Evolutionary conservation across 2,888 invertebrate species (phyloP).

Genomic region (Miltochrista miniata): DNA sequence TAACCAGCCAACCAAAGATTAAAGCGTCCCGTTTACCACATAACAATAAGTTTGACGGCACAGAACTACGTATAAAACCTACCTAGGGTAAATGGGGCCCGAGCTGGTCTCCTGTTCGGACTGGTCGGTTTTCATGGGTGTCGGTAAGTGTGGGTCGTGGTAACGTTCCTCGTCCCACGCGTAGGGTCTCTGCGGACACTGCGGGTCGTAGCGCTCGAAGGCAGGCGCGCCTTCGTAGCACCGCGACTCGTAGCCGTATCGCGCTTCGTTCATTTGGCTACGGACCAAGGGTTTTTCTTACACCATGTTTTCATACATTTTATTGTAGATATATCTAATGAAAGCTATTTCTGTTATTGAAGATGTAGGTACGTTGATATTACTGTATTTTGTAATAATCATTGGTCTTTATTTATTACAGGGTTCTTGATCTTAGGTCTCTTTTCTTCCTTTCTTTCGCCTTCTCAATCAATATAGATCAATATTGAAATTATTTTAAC

Average conservation of each 20-base stretch:
- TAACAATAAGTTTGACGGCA: conserved; percentile 35
- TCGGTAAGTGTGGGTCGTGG: conserved; percentile 83
- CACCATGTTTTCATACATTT: neutral
- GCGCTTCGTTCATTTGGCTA: conserved; percentile 85
- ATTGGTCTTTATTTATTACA: too few relatives aligned
- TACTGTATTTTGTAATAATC: too few relatives aligned
- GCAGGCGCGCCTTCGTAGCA: conserved; percentile 81
- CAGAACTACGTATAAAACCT: conserved; percentile 40
- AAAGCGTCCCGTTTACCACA: conserved; percentile 77
- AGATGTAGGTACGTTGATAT: too few relatives aligned
- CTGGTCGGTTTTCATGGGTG: conserved; percentile 88
- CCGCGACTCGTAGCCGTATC: conserved; percentile 79
- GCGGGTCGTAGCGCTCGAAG: conserved; percentile 81
- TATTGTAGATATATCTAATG: neutral
- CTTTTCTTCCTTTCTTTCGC: too few relatives aligned
- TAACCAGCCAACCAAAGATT: conserved; percentile 23
- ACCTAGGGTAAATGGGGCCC: conserved; percentile 90
- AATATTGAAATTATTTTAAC: too few relatives aligned
- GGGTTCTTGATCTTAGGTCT: too few relatives aligned
- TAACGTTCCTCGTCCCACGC: conserved; percentile 85
- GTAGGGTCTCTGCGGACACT: conserved; percentile 77
- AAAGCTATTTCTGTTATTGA: neutral
- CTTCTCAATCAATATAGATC: too few relatives aligned
- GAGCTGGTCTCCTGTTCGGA: conserved; percentile 86
- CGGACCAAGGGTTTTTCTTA: conserved; percentile 21